phyloP scores from a whole-genome alignment of 1,140 invertebrate species.

The Aphelenchoides besseyi region DNA sequence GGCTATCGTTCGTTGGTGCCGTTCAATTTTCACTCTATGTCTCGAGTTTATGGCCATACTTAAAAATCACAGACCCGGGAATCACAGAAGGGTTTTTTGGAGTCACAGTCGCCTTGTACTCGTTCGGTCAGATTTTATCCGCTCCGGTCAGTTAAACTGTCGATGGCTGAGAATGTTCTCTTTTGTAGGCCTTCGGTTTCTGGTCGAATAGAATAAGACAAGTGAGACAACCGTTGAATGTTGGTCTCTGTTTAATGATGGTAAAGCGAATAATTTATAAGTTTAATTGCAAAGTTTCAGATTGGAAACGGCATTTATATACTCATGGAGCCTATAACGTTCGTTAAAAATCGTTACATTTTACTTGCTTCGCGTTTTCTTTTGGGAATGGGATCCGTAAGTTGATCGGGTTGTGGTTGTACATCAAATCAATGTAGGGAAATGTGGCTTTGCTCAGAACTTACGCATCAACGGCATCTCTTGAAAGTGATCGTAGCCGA shows the following conservation, averaged over 20 bases:
- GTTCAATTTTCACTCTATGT: constrained; percentile 50
- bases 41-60: constrained; percentile 43
- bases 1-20: constrained; percentile 45
- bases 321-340: constrained; percentile 52
- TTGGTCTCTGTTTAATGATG: constrained; percentile 63
- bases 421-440: not conserved
- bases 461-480: constrained; percentile 44
- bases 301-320: constrained; percentile 64
- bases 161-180: too few relatives aligned
- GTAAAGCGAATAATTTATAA: too few relatives aligned
- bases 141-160: too few relatives aligned
- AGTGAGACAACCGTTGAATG: constrained; percentile 60
- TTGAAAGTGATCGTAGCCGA: constrained; percentile 30
- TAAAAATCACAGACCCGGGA: constrained; percentile 29
- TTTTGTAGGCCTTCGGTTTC: constrained; percentile 63
- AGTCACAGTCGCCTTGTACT: constrained; percentile 11
- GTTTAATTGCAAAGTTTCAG: too few relatives aligned
- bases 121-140: constrained; percentile 59
- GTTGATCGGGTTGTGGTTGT: not conserved
- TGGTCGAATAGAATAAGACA: constrained; percentile 60
- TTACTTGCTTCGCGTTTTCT: constrained; percentile 43
- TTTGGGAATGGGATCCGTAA: constrained; percentile 49
- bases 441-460: constrained; percentile 34
- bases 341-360: constrained; percentile 28
- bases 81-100: constrained; percentile 15